Conservation (phyloP, 2,113 vertebrate genomes). For the Empidonax traillii region DNA sequence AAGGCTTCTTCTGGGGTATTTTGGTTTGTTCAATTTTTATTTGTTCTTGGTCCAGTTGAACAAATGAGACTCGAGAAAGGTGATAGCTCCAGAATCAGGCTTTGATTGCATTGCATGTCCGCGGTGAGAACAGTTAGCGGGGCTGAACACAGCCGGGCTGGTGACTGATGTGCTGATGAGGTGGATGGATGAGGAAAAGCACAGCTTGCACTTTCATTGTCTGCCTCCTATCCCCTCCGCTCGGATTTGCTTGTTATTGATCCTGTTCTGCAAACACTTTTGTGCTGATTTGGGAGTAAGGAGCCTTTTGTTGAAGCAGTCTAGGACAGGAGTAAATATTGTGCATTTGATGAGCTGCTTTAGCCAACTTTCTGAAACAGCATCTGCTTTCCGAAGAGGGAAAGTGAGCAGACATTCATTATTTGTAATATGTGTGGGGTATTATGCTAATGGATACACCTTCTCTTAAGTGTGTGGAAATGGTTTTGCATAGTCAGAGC, state of each 20-base stretch:
- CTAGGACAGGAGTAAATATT: background rate
- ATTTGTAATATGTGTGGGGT: background rate
- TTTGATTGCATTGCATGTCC: background rate
- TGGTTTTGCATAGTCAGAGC: background rate
- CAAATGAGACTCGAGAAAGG: background rate
- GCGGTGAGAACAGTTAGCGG: background rate
- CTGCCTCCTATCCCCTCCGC: background rate
- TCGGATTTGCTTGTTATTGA: background rate
- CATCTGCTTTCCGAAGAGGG: background rate
- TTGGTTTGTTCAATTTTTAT: background rate
- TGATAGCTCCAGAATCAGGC: background rate
- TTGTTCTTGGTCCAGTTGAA: background rate
- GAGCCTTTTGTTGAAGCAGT: background rate
- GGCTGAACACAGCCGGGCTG: background rate
- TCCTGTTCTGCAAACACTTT: background rate
- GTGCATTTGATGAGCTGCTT: background rate
- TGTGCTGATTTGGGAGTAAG: background rate
- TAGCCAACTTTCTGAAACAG: background rate
- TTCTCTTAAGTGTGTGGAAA: background rate
- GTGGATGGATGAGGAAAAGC: background rate
- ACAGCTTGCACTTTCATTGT: conserved; percentile 45
- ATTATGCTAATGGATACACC: background rate
- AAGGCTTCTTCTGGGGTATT: background rate
- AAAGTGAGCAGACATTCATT: background rate
- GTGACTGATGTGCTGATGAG: conserved; percentile 16